Evolutionary conservation across 2,113 vertebrate genomes (phyloP).

Genomic region (Pelmatolapia mariae): DNA sequence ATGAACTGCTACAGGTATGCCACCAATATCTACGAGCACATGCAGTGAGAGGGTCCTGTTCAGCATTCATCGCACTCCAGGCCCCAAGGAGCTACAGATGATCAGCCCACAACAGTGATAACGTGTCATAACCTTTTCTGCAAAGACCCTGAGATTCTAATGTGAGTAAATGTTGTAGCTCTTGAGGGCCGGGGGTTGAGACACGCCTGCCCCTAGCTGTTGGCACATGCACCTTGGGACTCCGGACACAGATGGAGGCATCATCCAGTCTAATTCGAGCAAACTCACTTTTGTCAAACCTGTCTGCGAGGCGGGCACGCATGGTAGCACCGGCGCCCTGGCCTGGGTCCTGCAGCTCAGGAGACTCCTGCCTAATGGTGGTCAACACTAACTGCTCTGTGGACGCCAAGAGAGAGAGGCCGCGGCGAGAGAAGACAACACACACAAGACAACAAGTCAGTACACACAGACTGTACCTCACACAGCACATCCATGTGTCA

Average conservation of each 20-base stretch:
- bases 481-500: constrained; percentile 5
- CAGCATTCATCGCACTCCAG: constrained; percentile 50
- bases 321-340: constrained; percentile 63
- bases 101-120: constrained; percentile 6
- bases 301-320: constrained; percentile 69
- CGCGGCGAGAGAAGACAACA: constrained; percentile 59
- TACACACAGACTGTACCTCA: constrained; percentile 21
- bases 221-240: constrained; percentile 60
- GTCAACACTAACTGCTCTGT: constrained; percentile 82
- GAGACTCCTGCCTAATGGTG: constrained; percentile 74
- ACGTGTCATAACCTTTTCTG: constrained; percentile 11
- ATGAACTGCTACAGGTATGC: background rate
- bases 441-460: constrained; percentile 56
- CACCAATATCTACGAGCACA: constrained; percentile 39
- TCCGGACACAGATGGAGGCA: constrained; percentile 24
- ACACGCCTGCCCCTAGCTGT: constrained; percentile 15
- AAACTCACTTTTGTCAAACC: constrained; percentile 82
- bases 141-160: background rate
- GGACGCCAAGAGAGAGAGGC: constrained; percentile 34
- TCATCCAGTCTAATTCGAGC: constrained; percentile 53
- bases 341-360: constrained; percentile 67
- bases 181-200: constrained; percentile 49
- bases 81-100: constrained; percentile 61
- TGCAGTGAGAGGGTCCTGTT: constrained; percentile 46
- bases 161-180: constrained; percentile 32